Base-by-base conservation (phyloP, 2,113 vertebrate genomes). In the Lampris incognitus region DNA sequence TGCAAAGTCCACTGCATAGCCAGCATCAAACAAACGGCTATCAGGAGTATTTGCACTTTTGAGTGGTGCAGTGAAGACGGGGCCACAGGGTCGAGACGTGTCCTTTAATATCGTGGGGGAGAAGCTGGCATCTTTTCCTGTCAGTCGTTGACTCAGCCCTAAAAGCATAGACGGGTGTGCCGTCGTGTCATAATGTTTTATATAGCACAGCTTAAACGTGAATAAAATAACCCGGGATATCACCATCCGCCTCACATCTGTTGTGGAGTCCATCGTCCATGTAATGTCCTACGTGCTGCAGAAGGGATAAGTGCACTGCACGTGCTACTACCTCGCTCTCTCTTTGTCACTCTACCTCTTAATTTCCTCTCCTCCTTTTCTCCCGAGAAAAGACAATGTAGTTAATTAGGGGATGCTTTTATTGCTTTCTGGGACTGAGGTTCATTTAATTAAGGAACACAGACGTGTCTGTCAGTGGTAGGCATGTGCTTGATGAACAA, bases 361-460 rank as follows among this genome's bases (percentile, higher is more conserved):
- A 65, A 0, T 74, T 44, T 78, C 69, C 79, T 79, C 81, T 7
- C 1, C 36, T 58, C 56, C 46, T 1, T 62, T 13, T 62, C 40
- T 62, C 85, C 60, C 1, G 81, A 91, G 82, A 85, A 80, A 86
- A 83, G 87, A 89, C 90, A 92, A 88, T 90, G 82, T 85, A 84
- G 89, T 94, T 93, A 93, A 94, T 94, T 94, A 94, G 87, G 74
- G 52, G 85, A 91, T 71, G 83, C 89, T 93, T 91, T 92, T 89
- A 92, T 92, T 88, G 91, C 91, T 93, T 93, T 93, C 87, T 88
- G 89, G 89, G 90, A 91, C 89, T 92, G 81, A 64, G 85, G 88
- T 87, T 84, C 37, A 80, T 89, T 92, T 93, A 92, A 94, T 94
- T 93, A 93, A 93, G 87, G 82, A 89, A 89, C 88, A 90, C 82